phyloP scores from a whole-genome alignment of 2,888 invertebrate species.

The Podotricha telesiphe region DNA sequence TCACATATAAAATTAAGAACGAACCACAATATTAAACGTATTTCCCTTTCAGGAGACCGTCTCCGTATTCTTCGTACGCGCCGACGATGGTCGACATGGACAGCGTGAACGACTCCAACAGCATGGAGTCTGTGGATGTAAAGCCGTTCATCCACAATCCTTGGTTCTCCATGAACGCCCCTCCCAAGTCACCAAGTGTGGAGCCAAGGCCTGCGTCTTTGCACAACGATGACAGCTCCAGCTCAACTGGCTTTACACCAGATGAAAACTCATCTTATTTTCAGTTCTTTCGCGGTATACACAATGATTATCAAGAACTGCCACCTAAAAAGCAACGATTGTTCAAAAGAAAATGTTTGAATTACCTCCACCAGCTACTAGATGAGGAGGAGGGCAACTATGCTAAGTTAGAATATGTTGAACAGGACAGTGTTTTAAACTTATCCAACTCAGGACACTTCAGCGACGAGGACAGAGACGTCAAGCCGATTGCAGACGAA shows the following conservation, averaged over 20 bases:
- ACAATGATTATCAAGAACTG: slow-evolving; percentile 68
- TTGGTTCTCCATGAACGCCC: slow-evolving; percentile 50
- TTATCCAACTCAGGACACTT: slow-evolving; percentile 35
- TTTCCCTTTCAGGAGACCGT: slow-evolving; percentile 52
- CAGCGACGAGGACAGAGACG: slow-evolving; percentile 38
- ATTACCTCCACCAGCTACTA: slow-evolving; percentile 64
- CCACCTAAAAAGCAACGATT: slow-evolving; percentile 58
- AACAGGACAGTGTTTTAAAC: slow-evolving; percentile 39
- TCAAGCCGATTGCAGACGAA: slow-evolving; percentile 33
- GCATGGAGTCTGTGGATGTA: slow-evolving; percentile 48
- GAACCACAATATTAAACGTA: background rate
- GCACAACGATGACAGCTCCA: slow-evolving; percentile 55
- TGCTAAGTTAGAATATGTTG: slow-evolving; percentile 29
- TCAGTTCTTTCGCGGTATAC: slow-evolving; percentile 74
- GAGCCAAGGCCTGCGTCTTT: slow-evolving; percentile 41
- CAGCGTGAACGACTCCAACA: slow-evolving; percentile 33
- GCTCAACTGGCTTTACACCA: slow-evolving; percentile 58
- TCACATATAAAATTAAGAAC: background rate
- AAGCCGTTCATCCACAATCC: slow-evolving; percentile 53
- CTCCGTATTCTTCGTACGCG: slow-evolving; percentile 55
- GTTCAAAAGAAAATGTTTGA: slow-evolving; percentile 68
- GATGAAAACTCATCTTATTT: slow-evolving; percentile 72
- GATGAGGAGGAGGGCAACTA: slow-evolving; percentile 60
- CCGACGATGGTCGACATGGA: slow-evolving; percentile 56
- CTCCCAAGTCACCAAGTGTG: slow-evolving; percentile 25